These are phyloP conservation scores for Aporrectodea caliginosa DNA, from an alignment of 1,140 invertebrate genomes.

Conservation along the genomic window DNA sequence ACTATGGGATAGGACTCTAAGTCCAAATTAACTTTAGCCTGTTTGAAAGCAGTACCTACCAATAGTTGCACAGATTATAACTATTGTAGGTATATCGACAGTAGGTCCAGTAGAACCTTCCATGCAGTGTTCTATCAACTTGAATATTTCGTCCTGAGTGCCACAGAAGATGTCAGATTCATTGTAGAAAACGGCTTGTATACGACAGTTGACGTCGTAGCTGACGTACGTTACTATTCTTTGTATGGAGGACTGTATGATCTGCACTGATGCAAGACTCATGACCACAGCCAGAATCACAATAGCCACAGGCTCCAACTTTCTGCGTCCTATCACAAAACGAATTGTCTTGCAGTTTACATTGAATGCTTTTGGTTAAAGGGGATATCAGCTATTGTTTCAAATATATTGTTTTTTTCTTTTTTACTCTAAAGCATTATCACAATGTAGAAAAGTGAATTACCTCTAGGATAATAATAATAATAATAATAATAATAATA, in stretches of 20 bases:
- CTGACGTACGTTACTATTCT: conserved; percentile 9
- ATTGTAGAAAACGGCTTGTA: neutral
- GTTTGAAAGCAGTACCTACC: conserved; percentile 41
- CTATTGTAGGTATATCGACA: conserved; percentile 44
- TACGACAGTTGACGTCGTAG: conserved; percentile 5
- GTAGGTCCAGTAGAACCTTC: conserved; percentile 6
- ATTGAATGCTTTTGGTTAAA: neutral
- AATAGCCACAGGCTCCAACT: conserved; percentile 49
- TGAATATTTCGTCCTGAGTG: neutral
- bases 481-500: neutral
- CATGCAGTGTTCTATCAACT: neutral
- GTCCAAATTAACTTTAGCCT: too few relatives aligned
- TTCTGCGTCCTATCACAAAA: conserved; percentile 33
- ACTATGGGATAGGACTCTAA: too few relatives aligned
- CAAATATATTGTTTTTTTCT: too few relatives aligned
- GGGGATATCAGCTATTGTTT: too few relatives aligned
- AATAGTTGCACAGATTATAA: conserved; percentile 52
- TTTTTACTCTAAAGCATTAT: neutral
- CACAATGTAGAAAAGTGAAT: neutral
- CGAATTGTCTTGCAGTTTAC: neutral
- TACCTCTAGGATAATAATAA: neutral
- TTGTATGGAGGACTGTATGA: conserved; percentile 36
- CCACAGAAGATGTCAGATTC: neutral
- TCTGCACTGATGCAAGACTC: conserved; percentile 48
- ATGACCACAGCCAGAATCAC: conserved; percentile 45